Evolutionary conservation across 1,140 invertebrate genomes (phyloP).

Genomic region (Gryon sp.): DNA sequence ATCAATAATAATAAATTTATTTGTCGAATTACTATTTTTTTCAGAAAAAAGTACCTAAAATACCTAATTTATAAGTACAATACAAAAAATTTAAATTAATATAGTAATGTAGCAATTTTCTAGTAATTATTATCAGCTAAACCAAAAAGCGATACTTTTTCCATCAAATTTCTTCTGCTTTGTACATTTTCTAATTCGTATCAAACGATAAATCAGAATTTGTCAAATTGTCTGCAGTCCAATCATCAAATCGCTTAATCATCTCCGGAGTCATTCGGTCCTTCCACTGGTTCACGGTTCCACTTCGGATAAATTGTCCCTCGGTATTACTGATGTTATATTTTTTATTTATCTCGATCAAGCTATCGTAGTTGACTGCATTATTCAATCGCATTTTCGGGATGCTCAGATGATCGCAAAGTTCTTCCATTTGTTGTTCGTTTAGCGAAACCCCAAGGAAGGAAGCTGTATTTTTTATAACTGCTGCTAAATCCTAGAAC

Average conservation of each 20-base stretch:
- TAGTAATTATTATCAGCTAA: not conserved
- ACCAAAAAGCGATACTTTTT: no score
- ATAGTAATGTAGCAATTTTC: no score
- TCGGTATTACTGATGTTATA: constrained; percentile 74
- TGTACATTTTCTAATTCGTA: not conserved
- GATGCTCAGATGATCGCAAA: constrained; percentile 83
- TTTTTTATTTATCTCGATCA: constrained; percentile 75
- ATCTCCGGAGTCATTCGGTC: constrained; percentile 81
- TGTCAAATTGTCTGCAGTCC: constrained; percentile 40
- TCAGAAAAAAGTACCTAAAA: no score
- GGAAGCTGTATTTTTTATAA: constrained; percentile 81
- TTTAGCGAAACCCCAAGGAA: constrained; percentile 81
- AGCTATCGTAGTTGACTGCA: constrained; percentile 84
- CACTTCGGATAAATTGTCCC: constrained; percentile 82
- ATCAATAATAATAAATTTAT: no score
- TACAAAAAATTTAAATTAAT: no score
- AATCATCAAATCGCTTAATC: constrained; percentile 72
- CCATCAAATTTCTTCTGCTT: no score
- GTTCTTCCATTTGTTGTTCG: constrained; percentile 78
- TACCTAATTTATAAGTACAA: no score
- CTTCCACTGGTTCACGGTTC: constrained; percentile 84
- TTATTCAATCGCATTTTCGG: constrained; percentile 85
- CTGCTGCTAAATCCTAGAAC: constrained; percentile 79
- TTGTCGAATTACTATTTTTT: no score
- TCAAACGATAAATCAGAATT: constrained; percentile 30